These are phyloP conservation scores for Palythoa grandiflora DNA, from an alignment of 92 coral and sea anemone genomes.

Conservation along the genomic window DNA sequence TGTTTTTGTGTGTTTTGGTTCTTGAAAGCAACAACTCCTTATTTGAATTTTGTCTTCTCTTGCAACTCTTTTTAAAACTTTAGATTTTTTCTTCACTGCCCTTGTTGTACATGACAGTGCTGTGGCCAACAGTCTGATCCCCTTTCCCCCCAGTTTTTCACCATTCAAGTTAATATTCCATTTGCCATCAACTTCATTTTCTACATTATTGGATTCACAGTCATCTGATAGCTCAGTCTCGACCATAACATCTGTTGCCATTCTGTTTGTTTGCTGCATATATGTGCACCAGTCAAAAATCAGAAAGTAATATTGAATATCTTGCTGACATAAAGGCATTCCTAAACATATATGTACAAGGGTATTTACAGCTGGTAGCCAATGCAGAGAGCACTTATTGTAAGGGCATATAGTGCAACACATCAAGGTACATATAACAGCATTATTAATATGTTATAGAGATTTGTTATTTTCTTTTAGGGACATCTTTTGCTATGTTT, in stretches of 20 bases:
- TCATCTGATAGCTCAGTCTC: neutral
- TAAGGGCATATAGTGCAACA: neutral
- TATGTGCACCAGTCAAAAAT: slow-evolving; percentile 28
- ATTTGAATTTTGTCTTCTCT: neutral
- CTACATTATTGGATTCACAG: neutral
- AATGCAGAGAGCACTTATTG: neutral
- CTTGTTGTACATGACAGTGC: neutral
- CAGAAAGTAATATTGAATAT: neutral
- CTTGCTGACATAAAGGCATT: neutral
- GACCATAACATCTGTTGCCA: neutral
- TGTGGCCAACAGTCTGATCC: neutral
- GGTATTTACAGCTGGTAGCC: neutral
- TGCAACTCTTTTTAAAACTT: neutral
- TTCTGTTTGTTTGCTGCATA: neutral
- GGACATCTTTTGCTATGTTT: neutral
- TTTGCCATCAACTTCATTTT: neutral
- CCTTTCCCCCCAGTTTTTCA: neutral
- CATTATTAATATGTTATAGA: neutral
- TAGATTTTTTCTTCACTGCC: neutral
- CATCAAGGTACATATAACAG: neutral
- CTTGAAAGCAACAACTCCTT: neutral
- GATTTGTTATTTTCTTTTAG: neutral
- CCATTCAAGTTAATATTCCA: neutral
- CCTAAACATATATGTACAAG: neutral
- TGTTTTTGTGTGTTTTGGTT: neutral